A percentile compares a stretch with the other conserved stretches of the same genome.
Conservation (phyloP, 2,797 vertebrate genomes). For the Valencia hispanica region DNA sequence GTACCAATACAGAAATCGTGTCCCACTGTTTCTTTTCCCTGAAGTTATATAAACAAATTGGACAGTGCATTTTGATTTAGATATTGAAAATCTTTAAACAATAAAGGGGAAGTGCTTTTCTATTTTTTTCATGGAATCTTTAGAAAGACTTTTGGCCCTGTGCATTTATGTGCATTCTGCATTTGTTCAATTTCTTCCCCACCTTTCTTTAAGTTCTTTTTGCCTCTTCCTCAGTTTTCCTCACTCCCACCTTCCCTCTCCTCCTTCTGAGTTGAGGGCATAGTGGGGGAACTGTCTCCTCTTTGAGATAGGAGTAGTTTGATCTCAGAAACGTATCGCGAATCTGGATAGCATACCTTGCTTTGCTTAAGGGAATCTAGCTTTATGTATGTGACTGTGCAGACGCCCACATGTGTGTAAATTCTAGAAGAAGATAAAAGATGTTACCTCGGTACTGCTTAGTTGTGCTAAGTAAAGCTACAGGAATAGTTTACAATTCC, state of each 20-base stretch:
- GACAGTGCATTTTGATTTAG: too few species aligned
- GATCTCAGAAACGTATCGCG: constrained; percentile 69
- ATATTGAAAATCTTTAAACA: too few species aligned
- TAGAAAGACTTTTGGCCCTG: constrained; percentile 7
- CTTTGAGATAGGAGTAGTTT: constrained; percentile 73
- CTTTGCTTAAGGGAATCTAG: constrained; percentile 59
- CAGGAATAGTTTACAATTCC: constrained; percentile 40
- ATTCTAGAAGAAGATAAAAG: constrained; percentile 63
- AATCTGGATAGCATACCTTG: constrained; percentile 65
- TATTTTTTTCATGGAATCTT: constrained; percentile 5
- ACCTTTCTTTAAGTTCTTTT: constrained; percentile 47
- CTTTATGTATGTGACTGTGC: constrained; percentile 28
- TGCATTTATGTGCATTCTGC: constrained; percentile 22
- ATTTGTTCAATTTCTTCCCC: constrained; percentile 31
- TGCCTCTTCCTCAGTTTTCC: constrained; percentile 34
- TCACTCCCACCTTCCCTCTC: constrained; percentile 56
- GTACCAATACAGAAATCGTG: too few species aligned
- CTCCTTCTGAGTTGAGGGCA: constrained; percentile 60
- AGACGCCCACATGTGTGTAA: constrained; percentile 43
- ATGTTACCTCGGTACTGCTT: constrained; percentile 28
- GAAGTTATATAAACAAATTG: too few species aligned
- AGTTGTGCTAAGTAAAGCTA: constrained; percentile 56
- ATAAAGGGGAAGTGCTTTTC: too few species aligned
- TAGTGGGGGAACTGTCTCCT: constrained; percentile 65
- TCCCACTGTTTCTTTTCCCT: too few species aligned